Evolutionary conservation across 2,113 vertebrate species (phyloP).

Genomic region (Garra rufa): DNA sequence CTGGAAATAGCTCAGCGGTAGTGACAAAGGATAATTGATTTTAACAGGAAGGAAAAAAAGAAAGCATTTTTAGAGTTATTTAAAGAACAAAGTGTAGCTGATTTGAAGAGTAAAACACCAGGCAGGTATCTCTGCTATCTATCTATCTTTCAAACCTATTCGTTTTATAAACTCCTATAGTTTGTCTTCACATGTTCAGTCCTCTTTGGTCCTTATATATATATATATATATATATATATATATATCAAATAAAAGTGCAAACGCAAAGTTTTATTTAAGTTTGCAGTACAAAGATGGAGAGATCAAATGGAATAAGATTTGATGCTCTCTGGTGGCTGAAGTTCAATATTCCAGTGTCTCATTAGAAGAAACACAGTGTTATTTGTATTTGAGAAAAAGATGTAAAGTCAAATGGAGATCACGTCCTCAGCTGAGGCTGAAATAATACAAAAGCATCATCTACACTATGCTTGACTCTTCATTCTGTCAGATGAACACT

Average conservation of each 20-base stretch:
- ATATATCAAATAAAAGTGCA: background rate
- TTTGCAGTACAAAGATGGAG: background rate
- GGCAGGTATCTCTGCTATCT: background rate
- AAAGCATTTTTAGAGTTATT: background rate
- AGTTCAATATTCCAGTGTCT: conserved; percentile 9
- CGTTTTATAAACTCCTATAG: background rate
- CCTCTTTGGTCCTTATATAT: background rate
- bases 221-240: no score
- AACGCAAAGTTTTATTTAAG: conserved; percentile 7
- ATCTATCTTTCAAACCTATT: conserved; percentile 8
- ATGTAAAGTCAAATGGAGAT: background rate
- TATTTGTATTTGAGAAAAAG: background rate
- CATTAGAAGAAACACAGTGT: background rate
- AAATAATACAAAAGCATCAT: no score
- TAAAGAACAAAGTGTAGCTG: conserved; percentile 13
- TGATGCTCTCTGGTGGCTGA: conserved; percentile 14
- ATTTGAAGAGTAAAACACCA: background rate
- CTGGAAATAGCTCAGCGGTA: conserved; percentile 1
- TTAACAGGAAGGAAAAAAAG: background rate
- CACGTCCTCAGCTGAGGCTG: background rate
- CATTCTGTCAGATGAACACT: background rate
- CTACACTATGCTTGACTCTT: no score
- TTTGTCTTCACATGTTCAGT: conserved; percentile 2
- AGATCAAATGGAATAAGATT: background rate
- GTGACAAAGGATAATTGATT: conserved; percentile 21